A percentile compares a stretch with the other conserved stretches of the same genome.
Evolutionary conservation across 2,113 vertebrate genomes (phyloP).

Genomic region (Lonchura striata): DNA sequence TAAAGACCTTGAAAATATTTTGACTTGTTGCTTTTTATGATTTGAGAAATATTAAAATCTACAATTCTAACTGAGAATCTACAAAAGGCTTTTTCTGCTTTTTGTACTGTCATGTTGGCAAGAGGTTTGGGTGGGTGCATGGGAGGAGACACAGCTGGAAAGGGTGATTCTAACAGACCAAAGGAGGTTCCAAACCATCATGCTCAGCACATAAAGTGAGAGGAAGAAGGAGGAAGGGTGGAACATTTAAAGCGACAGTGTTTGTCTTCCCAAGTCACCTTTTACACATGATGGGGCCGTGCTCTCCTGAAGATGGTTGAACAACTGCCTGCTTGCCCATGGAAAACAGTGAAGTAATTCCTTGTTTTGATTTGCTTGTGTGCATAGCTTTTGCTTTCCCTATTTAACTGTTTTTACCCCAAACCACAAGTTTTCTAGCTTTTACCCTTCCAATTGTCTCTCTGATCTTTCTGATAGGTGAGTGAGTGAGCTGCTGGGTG

Average conservation of each 20-base stretch:
- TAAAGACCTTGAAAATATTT: neutral
- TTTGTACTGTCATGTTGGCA: fast-evolving
- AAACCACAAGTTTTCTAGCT: neutral
- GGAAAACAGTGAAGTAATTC: neutral
- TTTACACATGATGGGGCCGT: neutral
- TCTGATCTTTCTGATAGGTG: neutral
- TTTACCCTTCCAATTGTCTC: neutral
- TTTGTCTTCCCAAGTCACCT: neutral
- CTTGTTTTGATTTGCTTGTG: neutral
- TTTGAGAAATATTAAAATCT: neutral
- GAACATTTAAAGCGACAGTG: neutral
- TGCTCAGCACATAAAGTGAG: neutral
- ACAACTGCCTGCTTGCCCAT: neutral
- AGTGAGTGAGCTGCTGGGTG: fast-evolving
- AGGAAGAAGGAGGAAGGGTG: neutral
- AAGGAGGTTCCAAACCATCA: neutral
- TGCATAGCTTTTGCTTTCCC: neutral
- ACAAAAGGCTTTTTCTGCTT: neutral
- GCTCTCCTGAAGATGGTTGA: neutral
- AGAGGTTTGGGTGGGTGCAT: neutral
- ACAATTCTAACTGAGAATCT: neutral
- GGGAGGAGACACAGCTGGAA: neutral
- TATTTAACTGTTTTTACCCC: neutral
- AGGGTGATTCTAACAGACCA: neutral
- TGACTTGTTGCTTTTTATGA: neutral